Evolutionary conservation across 2,888 invertebrate species (phyloP).

Genomic region (Apoderus coryli): DNA sequence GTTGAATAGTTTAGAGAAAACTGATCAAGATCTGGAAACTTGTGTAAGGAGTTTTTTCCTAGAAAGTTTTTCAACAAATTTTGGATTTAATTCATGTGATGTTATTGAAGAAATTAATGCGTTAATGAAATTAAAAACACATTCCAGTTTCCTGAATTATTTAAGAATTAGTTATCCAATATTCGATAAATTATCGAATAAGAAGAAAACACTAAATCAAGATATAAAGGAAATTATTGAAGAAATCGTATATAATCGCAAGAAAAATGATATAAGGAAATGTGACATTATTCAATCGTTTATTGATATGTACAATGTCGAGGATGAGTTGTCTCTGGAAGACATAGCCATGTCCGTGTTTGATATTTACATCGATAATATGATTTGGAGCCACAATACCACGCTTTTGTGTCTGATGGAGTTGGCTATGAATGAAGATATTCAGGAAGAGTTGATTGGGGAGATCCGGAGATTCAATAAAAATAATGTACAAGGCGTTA

Average conservation of each 20-base stretch:
- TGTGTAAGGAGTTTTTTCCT: slow-evolving; percentile 10
- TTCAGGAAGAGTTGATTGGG: slow-evolving; percentile 19
- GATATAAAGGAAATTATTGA: slow-evolving; percentile 10
- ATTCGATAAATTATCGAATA: slow-evolving; percentile 11
- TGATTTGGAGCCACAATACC: slow-evolving; percentile 13
- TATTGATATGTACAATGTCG: slow-evolving; percentile 12
- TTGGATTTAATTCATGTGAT: slow-evolving; percentile 15
- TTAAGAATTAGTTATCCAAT: slow-evolving; percentile 13
- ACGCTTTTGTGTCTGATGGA: slow-evolving; percentile 18
- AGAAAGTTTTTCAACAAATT: slow-evolving; percentile 13
- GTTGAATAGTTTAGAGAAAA: no score
- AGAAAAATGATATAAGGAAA: slow-evolving; percentile 16
- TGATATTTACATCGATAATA: slow-evolving; percentile 14
- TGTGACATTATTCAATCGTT: slow-evolving; percentile 16
- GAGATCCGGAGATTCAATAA: slow-evolving; percentile 19
- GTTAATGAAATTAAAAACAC: slow-evolving; percentile 9
- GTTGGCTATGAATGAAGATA: slow-evolving; percentile 17
- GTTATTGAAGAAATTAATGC: slow-evolving; percentile 12
- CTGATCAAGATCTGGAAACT: slow-evolving; percentile 2
- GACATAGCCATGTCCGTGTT: slow-evolving; percentile 13
- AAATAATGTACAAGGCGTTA: slow-evolving; percentile 10
- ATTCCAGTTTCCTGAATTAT: slow-evolving; percentile 13
- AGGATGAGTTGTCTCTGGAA: slow-evolving; percentile 7
- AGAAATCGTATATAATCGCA: slow-evolving; percentile 13
- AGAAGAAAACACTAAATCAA: slow-evolving; percentile 4